Evolutionary conservation across 2,888 invertebrate species (phyloP).

Genomic region (Melieria omissa): DNA sequence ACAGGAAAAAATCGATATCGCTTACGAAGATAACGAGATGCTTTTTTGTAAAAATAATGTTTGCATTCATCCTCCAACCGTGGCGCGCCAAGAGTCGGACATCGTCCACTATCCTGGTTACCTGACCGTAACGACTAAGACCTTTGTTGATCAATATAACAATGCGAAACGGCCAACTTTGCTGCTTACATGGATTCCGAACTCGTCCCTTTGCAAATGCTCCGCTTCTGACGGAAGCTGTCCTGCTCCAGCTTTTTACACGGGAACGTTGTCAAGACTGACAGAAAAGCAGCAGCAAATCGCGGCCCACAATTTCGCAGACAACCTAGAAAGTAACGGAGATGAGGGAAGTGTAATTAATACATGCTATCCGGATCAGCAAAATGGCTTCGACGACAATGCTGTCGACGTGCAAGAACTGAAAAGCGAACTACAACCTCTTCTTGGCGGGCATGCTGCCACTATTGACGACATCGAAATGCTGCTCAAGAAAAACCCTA

Average conservation of each 20-base stretch:
- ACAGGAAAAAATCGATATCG: constrained; percentile 71
- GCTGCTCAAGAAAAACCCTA: constrained; percentile 69
- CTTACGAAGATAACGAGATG: constrained; percentile 85
- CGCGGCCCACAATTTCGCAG: no score
- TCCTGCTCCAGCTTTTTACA: constrained; percentile 32
- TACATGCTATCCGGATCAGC: neutral
- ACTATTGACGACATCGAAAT: constrained; percentile 61
- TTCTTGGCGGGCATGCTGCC: constrained; percentile 62
- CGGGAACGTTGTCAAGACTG: constrained; percentile 18
- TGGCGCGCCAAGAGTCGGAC: constrained; percentile 83
- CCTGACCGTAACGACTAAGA: constrained; percentile 86
- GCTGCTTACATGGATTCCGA: constrained; percentile 95
- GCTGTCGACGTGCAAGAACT: constrained; percentile 64
- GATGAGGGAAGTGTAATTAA: neutral
- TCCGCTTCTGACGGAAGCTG: constrained; percentile 70
- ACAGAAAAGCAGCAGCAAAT: no score
- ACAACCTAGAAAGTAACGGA: no score
- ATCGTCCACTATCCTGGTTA: constrained; percentile 92
- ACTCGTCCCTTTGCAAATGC: constrained; percentile 86
- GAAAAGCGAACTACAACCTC: constrained; percentile 65
- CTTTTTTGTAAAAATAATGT: constrained; percentile 96
- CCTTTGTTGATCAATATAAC: constrained; percentile 81
- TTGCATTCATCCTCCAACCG: constrained; percentile 93
- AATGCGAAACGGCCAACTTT: constrained; percentile 82
- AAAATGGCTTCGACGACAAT: constrained; percentile 42